Percentiles rank a stretch among this genome's conserved stretches.
These are phyloP conservation scores for Rousettus madagascariensis DNA, from an alignment of 2,797 vertebrate genomes.

Conservation along the genomic window DNA sequence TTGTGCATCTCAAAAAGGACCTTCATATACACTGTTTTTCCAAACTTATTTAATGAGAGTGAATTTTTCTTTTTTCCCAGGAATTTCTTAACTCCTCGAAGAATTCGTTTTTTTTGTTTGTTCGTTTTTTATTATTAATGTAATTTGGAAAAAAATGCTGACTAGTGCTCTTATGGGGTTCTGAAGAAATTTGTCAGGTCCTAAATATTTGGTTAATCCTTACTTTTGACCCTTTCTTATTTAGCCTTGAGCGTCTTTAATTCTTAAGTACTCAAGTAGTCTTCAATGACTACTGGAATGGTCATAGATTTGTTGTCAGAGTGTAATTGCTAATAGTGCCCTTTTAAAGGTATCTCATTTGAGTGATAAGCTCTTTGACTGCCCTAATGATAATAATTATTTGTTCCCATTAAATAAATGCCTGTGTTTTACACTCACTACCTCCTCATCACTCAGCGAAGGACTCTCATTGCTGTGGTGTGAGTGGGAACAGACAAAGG, in stretches of 20 bases:
- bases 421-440: background rate
- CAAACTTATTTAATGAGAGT: background rate
- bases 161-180: background rate
- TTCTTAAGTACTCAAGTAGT: background rate
- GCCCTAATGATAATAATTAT: background rate
- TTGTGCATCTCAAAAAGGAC: background rate
- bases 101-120: background rate
- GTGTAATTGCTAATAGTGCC: background rate
- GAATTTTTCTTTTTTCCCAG: too few species aligned
- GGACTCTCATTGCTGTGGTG: background rate
- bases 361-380: background rate
- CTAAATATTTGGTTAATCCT: background rate
- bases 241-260: background rate
- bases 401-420: background rate
- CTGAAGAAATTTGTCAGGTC: background rate
- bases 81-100: constrained; percentile 4
- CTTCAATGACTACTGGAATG: background rate
- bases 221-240: background rate
- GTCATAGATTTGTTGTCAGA: background rate
- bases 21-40: background rate
- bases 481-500: background rate
- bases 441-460: background rate
- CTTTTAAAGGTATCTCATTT: background rate
- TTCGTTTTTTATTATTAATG: constrained; percentile 6
- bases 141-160: constrained; percentile 26